Evolutionary conservation across 2,797 vertebrate species (phyloP), one percentile per base, ranked within the genome.

Genomic region (Anabacerthia variegaticeps): DNA sequence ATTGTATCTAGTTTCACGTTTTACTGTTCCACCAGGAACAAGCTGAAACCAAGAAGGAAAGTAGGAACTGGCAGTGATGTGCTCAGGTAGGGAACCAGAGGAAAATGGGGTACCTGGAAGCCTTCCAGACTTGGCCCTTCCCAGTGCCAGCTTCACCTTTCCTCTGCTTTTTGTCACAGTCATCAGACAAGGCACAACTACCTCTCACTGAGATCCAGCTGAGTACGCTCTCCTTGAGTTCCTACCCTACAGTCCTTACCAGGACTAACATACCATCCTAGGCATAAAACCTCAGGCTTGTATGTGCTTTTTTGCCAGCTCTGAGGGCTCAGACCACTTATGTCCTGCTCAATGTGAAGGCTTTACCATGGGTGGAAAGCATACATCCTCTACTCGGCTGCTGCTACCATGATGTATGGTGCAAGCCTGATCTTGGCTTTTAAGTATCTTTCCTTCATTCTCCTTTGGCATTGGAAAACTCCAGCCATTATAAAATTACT

Each of bases 381-480:
- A 68, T 58, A 55, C 6, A 44, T 44, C n/a, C 27, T 84, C 52
- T 63, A 44, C 68, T 46, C 16, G 0, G 24, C 56, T 80, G 62
- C 55, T 86, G 34, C 82, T 84, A 34, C 58, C 37, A 14, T 19
- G 43, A 44, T 26, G 52, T 66, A 54, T 83, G 46, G 26, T 68
- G 16, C 69, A 85, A 62, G 37, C 9, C 56, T 86, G 44, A 56
- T 90, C 20, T 84, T 82, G 80, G 69, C 27, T 92, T 91, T 78
- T 61, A 76, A 92, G 54, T 79, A 86, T 46, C 3, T 91, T 95
- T 76, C 66, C 76, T 78, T 94, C 73, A 36, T 89, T 85, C 16
- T 20, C 54, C 43, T 83, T 93, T 86, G 85, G 85, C 37, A 52
- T 52, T 10, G 5, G 69, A 93, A 95, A 73, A 11, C 59, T 81